These are phyloP conservation scores for Euthynnus affinis DNA, from an alignment of 2,797 vertebrate species.

Conservation along the genomic window DNA sequence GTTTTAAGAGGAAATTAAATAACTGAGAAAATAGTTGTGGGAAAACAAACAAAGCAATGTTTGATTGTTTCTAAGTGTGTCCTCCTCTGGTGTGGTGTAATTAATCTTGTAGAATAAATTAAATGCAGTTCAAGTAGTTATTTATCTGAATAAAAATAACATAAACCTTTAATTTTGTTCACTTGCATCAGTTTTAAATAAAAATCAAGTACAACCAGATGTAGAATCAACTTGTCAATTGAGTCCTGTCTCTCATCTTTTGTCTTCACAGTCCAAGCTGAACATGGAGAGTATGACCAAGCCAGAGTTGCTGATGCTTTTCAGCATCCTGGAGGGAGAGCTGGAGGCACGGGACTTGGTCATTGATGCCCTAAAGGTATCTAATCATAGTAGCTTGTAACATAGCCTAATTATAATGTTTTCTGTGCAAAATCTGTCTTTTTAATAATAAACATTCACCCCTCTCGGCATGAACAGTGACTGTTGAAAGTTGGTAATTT, in stretches of 20 bases:
- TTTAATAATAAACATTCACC: not conserved
- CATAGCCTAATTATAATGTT: not conserved
- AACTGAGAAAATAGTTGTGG: conserved; percentile 9
- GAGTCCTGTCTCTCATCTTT: conserved; percentile 24
- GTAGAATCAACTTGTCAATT: not conserved
- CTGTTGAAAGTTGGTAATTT: not conserved
- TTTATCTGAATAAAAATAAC: not conserved
- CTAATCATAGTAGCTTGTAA: conserved; percentile 9
- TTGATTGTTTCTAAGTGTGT: conserved; percentile 21
- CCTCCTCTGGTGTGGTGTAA: not conserved
- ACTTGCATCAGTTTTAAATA: not conserved
- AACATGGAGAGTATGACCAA: conserved; percentile 87
- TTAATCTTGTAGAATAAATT: not conserved
- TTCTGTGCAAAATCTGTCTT: not conserved
- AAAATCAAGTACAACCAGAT: not conserved
- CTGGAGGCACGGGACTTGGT: conserved; percentile 87
- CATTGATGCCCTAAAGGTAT: conserved; percentile 86
- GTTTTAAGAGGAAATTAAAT: conserved; percentile 35
- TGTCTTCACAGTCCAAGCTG: conserved; percentile 79
- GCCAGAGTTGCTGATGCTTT: conserved; percentile 85
- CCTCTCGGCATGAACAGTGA: not conserved
- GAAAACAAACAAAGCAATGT: conserved; percentile 15
- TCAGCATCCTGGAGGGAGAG: conserved; percentile 88
- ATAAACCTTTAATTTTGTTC: not conserved
- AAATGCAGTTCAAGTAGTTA: not conserved